These are phyloP conservation scores for Ptyas mucosa DNA, from an alignment of 2,113 vertebrate species.

Conservation along the genomic window DNA sequence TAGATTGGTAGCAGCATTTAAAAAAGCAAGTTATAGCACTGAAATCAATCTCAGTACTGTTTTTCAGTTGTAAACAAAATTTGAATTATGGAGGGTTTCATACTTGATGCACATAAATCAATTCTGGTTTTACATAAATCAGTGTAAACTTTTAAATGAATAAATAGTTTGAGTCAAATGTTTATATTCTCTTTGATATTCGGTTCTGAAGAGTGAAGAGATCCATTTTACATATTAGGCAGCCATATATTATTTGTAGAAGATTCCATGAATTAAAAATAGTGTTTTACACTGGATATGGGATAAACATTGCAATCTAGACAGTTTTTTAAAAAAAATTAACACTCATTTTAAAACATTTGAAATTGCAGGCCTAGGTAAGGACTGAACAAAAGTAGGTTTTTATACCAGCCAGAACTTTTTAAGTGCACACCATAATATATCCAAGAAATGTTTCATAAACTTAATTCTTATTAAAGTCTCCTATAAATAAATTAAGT, in stretches of 20 bases:
- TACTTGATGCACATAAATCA: constrained; percentile 64
- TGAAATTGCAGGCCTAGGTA: neutral
- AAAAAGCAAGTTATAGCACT: constrained; percentile 55
- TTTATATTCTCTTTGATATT: constrained; percentile 44
- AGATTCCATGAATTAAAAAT: constrained; percentile 62
- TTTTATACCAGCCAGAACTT: neutral
- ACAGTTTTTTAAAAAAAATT: neutral
- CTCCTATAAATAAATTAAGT: neutral
- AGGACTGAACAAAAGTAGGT: neutral
- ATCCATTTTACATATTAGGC: constrained; percentile 60
- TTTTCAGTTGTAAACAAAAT: constrained; percentile 45
- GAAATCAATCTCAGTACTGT: constrained; percentile 51
- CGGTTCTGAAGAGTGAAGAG: constrained; percentile 63
- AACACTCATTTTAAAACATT: constrained; percentile 8
- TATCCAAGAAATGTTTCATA: neutral
- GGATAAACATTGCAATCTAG: neutral
- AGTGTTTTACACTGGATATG: constrained; percentile 30
- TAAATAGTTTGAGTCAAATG: constrained; percentile 59
- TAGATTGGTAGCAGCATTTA: constrained; percentile 64
- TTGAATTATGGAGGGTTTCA: constrained; percentile 49
- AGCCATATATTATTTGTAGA: constrained; percentile 54
- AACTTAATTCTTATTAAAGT: neutral
- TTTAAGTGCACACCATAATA: neutral
- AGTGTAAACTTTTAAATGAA: constrained; percentile 65
- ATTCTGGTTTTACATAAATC: constrained; percentile 59